These are phyloP conservation scores for Caradrina kadenii DNA, from an alignment of 2,888 invertebrate species.

Conservation along the genomic window DNA sequence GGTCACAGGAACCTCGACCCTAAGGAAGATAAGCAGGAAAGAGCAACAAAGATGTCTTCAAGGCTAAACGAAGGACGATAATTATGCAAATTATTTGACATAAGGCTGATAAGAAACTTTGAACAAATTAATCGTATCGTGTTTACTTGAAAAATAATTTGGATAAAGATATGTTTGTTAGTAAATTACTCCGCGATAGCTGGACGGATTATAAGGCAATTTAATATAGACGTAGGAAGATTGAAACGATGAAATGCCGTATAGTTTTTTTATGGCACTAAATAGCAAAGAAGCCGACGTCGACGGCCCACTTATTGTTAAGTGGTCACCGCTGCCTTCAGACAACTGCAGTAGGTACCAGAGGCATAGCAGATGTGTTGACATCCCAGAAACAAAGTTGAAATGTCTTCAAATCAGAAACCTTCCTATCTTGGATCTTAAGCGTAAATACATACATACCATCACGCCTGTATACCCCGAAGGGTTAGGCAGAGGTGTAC, in stretches of 20 bases:
- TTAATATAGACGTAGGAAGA: neutral
- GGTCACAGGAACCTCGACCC: slow-evolving; percentile 31
- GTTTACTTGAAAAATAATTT: neutral
- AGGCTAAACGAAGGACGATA: slow-evolving; percentile 1
- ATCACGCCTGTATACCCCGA: no score
- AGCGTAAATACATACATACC: no score
- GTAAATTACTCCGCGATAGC: no score
- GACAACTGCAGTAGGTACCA: no score
- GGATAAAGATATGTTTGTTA: neutral
- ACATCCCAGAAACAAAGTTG: no score
- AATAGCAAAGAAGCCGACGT: neutral
- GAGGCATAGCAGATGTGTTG: no score
- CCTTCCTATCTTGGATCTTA: no score
- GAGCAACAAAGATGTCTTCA: slow-evolving; percentile 26
- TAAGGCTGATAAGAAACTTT: neutral
- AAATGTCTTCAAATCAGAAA: no score
- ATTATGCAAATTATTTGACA: slow-evolving; percentile 3
- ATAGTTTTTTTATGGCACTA: neutral
- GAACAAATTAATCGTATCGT: neutral
- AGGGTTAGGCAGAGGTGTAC: no score
- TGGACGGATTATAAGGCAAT: no score
- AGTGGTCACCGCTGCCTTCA: no score
- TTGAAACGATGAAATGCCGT: neutral
- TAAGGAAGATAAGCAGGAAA: slow-evolving; percentile 28
- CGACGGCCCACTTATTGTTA: neutral